Evolutionary conservation across 2,113 vertebrate genomes (phyloP), one percentile per base, ranked within the genome.

Genomic region (Limanda limanda): DNA sequence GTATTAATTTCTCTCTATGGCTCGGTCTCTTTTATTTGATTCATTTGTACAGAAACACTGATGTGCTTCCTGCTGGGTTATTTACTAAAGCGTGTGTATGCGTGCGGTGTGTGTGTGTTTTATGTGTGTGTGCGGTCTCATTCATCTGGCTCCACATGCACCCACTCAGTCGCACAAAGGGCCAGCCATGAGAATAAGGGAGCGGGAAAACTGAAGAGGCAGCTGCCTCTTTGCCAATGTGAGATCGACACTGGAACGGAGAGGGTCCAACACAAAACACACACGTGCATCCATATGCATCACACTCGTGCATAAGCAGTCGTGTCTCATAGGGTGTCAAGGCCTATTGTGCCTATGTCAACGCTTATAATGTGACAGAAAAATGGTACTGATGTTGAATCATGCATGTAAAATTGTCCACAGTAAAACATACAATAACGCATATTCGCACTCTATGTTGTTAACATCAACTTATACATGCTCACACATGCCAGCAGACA

Each of bases 81-180:
- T 92, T 91, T 91, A 89, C 82, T n/a, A 86, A 91, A 91, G 84
- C 79, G 67, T 81, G 79, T 67, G 72, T 86, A 60, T 68, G 83
- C 55, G 81, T 48, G 40, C 31, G 35, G 78, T 66, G 79, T 62
- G 72, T 68, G 81, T 76, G 74, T 79, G 83, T 85, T 77, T 77
- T 76, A 55, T 66, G 58, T 59, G 83, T 79, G 78, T 82, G 80
- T 86, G 86, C 82, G 76, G 88, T 83, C 79, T 86, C 85, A 93
- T 93, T 93, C 92, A 91, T 81, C 82, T 72, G 68, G 89, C 92
- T 93, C 91, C 92, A 93, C 92, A 92, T 93, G 91, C 87, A 88
- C 82, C 92, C 90, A 91, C 91, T 93, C 84, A 66, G 77, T 75
- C 83, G 82, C 87, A 92, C 91, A 92, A 93, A 92, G 83, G 87